These are phyloP conservation scores for Ephydatia muelleri DNA, from an alignment of 37 sponge, comb jelly and placozoan genomes.

Conservation along the genomic window DNA sequence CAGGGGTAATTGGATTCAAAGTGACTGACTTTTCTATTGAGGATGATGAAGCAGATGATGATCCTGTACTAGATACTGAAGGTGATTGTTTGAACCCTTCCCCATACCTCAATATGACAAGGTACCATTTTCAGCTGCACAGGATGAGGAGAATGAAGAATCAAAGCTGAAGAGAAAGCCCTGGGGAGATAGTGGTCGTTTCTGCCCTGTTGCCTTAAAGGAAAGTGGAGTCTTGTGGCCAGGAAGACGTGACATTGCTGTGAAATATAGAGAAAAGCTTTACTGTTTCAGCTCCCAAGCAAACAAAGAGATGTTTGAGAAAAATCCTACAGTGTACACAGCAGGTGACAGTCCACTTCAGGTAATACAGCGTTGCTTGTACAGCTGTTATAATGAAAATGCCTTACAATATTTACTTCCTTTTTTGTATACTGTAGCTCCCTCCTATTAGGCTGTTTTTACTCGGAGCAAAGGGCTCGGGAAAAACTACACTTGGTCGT, in stretches of 20 bases:
- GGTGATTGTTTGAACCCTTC: not conserved
- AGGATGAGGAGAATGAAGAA: conserved; percentile 56
- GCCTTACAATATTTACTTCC: conserved; percentile 16
- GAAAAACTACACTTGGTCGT: conserved; percentile 82
- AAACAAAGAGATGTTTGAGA: conserved; percentile 80
- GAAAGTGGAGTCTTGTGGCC: conserved; percentile 85
- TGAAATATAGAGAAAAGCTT: conserved; percentile 78
- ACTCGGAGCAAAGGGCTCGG: conserved; percentile 77
- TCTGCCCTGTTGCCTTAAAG: conserved; percentile 91
- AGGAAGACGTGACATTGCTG: conserved; percentile 43
- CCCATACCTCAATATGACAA: not conserved
- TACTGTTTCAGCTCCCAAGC: conserved; percentile 88
- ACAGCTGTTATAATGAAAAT: not conserved
- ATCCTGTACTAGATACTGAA: conserved; percentile 49
- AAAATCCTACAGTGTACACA: conserved; percentile 47
- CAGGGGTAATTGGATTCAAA: conserved; percentile 53
- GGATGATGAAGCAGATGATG: conserved; percentile 84
- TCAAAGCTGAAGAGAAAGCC: conserved; percentile 49
- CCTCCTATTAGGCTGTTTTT: conserved; percentile 88
- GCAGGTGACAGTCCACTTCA: conserved; percentile 40
- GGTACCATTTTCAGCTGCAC: not conserved
- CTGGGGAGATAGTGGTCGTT: conserved; percentile 88
- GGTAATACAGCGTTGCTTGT: conserved; percentile 47
- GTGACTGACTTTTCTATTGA: conserved; percentile 32
- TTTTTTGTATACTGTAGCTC: conserved; percentile 42